Evolutionary conservation across 2,888 invertebrate genomes (phyloP).

Genomic region (Aradus depressus): DNA sequence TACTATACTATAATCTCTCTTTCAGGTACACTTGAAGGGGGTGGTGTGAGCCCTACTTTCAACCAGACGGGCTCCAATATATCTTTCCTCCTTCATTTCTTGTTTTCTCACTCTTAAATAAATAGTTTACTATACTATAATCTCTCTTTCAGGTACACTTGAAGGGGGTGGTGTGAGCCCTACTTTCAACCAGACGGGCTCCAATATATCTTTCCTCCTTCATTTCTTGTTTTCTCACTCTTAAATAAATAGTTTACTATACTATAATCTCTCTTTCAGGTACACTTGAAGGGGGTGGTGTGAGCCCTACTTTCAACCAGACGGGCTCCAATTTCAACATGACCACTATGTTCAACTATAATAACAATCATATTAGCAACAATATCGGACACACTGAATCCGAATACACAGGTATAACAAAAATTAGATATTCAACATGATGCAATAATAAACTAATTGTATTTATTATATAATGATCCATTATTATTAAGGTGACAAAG

Average conservation of each 20-base stretch:
- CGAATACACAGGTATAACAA: conserved; percentile 23
- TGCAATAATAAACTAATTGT: not conserved
- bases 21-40: no score
- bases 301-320: conserved; percentile 20
- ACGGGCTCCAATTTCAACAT: conserved; percentile 11
- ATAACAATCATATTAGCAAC: conserved; percentile 20
- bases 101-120: no score
- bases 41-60: no score
- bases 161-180: conserved; percentile 20
- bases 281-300: conserved; percentile 10
- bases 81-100: no score
- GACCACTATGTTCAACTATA: conserved; percentile 13
- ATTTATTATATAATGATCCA: not conserved
- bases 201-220: no score
- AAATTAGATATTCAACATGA: no score
- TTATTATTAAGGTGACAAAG: conserved; percentile 27
- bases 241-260: no score
- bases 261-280: conserved; percentile 8
- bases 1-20: no score
- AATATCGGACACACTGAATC: conserved; percentile 12
- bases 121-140: no score
- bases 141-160: conserved; percentile 7
- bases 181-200: conserved; percentile 15
- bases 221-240: no score
- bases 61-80: no score